These are phyloP conservation scores for Meiosimyza decipiens DNA, from an alignment of 2,888 invertebrate species.

Conservation along the genomic window DNA sequence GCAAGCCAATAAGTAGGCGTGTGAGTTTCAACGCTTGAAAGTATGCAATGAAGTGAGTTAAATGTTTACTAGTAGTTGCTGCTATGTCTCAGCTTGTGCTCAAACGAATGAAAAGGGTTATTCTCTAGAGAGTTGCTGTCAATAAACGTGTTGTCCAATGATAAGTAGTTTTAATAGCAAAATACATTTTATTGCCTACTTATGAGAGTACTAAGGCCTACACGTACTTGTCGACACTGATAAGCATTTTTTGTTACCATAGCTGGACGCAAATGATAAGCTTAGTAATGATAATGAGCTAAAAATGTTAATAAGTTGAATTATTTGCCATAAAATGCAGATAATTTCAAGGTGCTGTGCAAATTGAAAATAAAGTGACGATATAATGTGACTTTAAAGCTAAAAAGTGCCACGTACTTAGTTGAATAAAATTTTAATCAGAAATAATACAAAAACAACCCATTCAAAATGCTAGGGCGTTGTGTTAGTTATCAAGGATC, in stretches of 20 bases:
- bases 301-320: not conserved
- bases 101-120: conserved; percentile 25
- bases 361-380: not conserved
- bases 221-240: not conserved
- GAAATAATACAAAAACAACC: not conserved
- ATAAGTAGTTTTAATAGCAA: conserved; percentile 18
- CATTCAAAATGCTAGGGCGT: conserved; percentile 62
- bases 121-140: not conserved
- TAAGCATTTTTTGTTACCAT: not conserved
- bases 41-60: conserved; percentile 38
- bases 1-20: conserved; percentile 52
- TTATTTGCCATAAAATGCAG: not conserved
- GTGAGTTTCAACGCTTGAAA: conserved; percentile 54
- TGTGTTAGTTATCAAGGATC: conserved; percentile 75
- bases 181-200: conserved; percentile 35
- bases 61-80: conserved; percentile 11
- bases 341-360: conserved; percentile 26
- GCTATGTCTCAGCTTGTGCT: not conserved
- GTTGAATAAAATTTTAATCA: not conserved
- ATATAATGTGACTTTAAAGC: not conserved
- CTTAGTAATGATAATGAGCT: not conserved
- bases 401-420: not conserved
- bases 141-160: conserved; percentile 23
- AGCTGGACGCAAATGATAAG: not conserved
- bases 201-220: not conserved